Percentiles rank a stretch among this genome's conserved stretches.
Conservation (phyloP, 2,113 vertebrate genomes). For the Ceyx margarethae region DNA sequence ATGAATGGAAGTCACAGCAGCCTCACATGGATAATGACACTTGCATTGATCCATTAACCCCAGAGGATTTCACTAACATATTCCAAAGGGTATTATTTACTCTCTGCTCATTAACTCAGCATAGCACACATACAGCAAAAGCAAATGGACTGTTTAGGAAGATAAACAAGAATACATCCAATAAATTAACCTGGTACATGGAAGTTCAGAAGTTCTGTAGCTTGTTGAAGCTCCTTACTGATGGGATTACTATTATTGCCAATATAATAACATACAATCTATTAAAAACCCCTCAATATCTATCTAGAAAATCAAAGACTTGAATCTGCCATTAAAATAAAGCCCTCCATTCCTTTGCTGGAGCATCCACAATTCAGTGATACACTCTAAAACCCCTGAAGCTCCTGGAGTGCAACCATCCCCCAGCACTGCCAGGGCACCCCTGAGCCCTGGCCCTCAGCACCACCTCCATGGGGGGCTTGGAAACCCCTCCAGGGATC, state of each 20-base stretch:
- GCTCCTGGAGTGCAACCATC: neutral
- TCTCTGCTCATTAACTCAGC: neutral
- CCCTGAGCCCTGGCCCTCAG: neutral
- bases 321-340: neutral
- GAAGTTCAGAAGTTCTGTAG: neutral
- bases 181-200: neutral
- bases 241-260: too few relatives aligned
- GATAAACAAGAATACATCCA: neutral
- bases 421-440: neutral
- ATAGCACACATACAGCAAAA: neutral
- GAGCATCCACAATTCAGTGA: neutral
- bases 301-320: neutral
- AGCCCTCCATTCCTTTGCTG: neutral
- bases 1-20: constrained; percentile 13
- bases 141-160: neutral
- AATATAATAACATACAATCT: neutral
- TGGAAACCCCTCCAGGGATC: neutral
- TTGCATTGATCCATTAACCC: constrained; percentile 20
- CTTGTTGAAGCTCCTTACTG: neutral
- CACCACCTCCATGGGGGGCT: rapidly evolving
- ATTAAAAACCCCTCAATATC: neutral
- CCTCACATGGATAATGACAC: neutral
- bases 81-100: constrained; percentile 1
- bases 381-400: neutral
- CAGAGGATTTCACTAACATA: neutral